phyloP scores from a whole-genome alignment of 2,888 invertebrate genomes.

The Julus scandinavius region DNA sequence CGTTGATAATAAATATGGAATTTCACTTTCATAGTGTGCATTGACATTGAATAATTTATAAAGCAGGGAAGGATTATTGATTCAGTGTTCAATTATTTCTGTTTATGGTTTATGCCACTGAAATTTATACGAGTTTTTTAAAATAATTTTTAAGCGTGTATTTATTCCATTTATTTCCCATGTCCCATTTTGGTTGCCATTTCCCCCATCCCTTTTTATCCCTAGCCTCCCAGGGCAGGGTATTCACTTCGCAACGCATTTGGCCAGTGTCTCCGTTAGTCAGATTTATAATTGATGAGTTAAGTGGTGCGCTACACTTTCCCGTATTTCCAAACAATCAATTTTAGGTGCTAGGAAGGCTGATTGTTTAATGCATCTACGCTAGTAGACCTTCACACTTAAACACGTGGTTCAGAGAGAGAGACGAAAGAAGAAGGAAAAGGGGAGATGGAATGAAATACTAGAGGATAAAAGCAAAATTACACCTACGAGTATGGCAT shows the following conservation, averaged over 20 bases:
- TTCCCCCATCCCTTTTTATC: not conserved
- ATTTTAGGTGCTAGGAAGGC: constrained; percentile 49
- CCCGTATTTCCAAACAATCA: constrained; percentile 50
- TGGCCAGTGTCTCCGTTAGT: constrained; percentile 49
- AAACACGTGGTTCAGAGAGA: constrained; percentile 11
- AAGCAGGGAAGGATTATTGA: no score
- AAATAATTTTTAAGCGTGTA: not conserved
- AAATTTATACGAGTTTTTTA: not conserved
- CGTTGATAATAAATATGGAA: no score
- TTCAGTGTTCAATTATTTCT: no score
- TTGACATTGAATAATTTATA: no score
- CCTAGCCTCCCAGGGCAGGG: not conserved
- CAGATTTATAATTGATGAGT: constrained; percentile 54
- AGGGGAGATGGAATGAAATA: not conserved
- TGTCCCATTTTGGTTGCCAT: not conserved
- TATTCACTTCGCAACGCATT: constrained; percentile 4
- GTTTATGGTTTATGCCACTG: not conserved
- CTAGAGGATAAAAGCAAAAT: not conserved
- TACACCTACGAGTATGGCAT: not conserved
- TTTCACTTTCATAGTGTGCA: no score
- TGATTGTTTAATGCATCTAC: constrained; percentile 36
- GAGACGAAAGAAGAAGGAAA: constrained; percentile 1
- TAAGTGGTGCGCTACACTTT: constrained; percentile 52
- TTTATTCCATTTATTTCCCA: not conserved
- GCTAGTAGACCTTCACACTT: not conserved